These are phyloP conservation scores for Myrmecobius fasciatus DNA, from an alignment of 2,113 vertebrate genomes.

Conservation along the genomic window DNA sequence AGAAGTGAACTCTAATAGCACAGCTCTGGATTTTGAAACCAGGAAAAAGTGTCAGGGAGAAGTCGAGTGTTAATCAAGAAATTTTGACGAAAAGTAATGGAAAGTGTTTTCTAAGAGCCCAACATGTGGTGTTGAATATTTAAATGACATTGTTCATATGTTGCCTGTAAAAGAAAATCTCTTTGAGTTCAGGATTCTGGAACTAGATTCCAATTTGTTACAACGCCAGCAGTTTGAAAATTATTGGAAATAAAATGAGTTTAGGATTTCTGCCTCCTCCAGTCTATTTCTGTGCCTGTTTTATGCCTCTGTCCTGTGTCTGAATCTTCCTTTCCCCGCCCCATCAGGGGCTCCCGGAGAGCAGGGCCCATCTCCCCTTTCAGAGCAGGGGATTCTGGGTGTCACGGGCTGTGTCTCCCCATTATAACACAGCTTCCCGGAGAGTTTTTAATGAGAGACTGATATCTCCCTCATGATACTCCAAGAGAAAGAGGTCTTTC, in stretches of 20 bases:
- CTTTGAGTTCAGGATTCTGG: constrained; percentile 76
- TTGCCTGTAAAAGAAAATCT: constrained; percentile 73
- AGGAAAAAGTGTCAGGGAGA: constrained; percentile 81
- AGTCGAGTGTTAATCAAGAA: constrained; percentile 80
- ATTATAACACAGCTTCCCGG: constrained; percentile 50
- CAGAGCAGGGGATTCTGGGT: too few species aligned
- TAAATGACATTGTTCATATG: constrained; percentile 83
- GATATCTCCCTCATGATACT: too few species aligned
- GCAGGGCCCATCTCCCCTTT: too few species aligned
- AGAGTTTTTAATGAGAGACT: neutral
- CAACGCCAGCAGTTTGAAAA: constrained; percentile 80
- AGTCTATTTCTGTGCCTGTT: constrained; percentile 74
- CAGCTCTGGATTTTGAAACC: constrained; percentile 74
- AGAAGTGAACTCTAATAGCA: constrained; percentile 59
- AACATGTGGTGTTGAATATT: constrained; percentile 78
- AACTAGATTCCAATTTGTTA: constrained; percentile 81
- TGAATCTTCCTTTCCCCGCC: neutral
- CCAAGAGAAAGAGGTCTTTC: neutral
- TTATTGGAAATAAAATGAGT: constrained; percentile 82
- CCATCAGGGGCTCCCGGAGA: neutral
- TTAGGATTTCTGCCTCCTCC: constrained; percentile 77
- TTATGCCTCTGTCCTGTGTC: constrained; percentile 56
- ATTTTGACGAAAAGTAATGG: constrained; percentile 80
- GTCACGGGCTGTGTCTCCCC: neutral
- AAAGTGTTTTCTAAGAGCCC: constrained; percentile 77